Percentiles rank a stretch among this genome's conserved stretches.
Conservation (phyloP, 2,797 vertebrate species). For the Vipera latastei region DNA sequence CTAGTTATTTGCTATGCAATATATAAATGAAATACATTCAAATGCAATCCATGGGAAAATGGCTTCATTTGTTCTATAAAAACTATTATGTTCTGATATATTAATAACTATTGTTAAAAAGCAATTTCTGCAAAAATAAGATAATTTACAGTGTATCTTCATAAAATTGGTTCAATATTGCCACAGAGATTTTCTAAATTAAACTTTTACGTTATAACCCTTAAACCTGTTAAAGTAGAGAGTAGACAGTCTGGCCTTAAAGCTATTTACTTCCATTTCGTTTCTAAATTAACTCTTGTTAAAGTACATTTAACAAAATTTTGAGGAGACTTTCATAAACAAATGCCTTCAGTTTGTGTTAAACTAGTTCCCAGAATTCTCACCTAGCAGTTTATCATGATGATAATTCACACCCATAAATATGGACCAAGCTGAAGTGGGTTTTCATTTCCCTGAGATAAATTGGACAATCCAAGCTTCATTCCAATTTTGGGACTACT, state of each 20-base stretch:
- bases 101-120: neutral
- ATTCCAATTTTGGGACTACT: neutral
- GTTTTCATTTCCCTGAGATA: neutral
- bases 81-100: neutral
- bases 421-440: neutral
- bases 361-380: neutral
- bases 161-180: constrained; percentile 9
- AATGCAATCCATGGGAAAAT: constrained; percentile 15
- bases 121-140: neutral
- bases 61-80: neutral
- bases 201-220: constrained; percentile 1
- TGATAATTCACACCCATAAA: neutral
- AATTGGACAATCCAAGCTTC: neutral
- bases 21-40: constrained; percentile 23
- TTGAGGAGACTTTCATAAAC: neutral
- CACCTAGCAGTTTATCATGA: neutral
- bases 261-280: neutral
- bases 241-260: neutral
- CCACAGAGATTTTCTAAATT: constrained; percentile 22
- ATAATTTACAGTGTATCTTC: neutral
- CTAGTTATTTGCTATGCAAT: neutral
- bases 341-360: neutral
- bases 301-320: neutral
- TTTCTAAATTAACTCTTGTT: constrained; percentile 2
- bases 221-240: constrained; percentile 12